Conservation (phyloP, 2,113 vertebrate species). For the Microtus ochrogaster region DNA sequence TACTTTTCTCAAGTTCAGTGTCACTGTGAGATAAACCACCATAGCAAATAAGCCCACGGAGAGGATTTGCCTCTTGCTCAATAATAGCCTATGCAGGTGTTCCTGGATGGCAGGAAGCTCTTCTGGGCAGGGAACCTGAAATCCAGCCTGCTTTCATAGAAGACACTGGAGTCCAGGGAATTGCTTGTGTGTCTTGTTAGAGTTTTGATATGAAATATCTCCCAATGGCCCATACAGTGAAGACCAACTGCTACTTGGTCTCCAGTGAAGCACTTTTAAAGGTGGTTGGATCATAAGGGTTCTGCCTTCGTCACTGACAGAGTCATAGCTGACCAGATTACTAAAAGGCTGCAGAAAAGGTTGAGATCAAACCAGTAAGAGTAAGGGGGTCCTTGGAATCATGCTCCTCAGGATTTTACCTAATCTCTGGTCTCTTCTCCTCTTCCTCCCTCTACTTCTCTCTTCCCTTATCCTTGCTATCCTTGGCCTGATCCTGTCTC, state of each 20-base stretch:
- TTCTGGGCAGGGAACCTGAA: not conserved
- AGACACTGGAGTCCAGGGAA: not conserved
- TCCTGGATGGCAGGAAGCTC: not conserved
- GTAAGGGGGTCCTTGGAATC: too few relatives aligned
- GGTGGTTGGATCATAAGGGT: not conserved
- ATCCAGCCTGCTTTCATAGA: not conserved
- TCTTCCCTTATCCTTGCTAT: not conserved
- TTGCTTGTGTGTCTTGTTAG: not conserved
- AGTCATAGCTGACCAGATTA: not conserved
- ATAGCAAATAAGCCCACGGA: not conserved
- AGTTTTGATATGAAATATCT: not conserved
- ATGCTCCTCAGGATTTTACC: not conserved
- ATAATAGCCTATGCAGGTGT: not conserved
- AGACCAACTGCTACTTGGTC: not conserved
- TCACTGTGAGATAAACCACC: not conserved
- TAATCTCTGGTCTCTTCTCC: too few relatives aligned
- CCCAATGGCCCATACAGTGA: too few relatives aligned
- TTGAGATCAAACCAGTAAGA: not conserved
- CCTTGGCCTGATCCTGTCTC: not conserved
- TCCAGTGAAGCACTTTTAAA: not conserved
- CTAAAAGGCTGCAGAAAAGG: not conserved
- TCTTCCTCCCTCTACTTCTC: not conserved
- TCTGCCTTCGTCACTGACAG: not conserved
- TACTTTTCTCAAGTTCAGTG: not conserved
- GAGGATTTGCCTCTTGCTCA: not conserved